These are phyloP conservation scores for Beris chalybata DNA, from an alignment of 2,888 invertebrate species.

Conservation along the genomic window DNA sequence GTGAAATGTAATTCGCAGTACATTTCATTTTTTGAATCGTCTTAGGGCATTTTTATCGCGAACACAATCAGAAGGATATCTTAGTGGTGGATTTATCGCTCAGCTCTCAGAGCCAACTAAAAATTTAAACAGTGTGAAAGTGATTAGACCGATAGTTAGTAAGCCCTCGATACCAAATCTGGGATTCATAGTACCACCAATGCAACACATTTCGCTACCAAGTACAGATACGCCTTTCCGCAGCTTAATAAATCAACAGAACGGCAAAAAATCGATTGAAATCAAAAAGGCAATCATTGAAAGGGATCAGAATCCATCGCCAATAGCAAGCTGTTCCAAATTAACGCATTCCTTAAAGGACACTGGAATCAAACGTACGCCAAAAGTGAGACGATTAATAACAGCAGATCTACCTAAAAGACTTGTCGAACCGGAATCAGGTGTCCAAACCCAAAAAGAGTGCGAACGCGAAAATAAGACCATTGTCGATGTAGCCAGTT, in stretches of 20 bases:
- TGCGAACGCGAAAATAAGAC: constrained; percentile 57
- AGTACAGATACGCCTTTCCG: constrained; percentile 45
- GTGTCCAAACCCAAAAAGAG: constrained; percentile 27
- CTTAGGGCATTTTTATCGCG: constrained; percentile 63
- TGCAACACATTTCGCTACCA: constrained; percentile 43
- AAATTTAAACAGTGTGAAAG: constrained; percentile 44
- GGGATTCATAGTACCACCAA: constrained; percentile 51
- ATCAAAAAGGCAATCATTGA: not conserved
- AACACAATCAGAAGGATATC: constrained; percentile 56
- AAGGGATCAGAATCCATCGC: constrained; percentile 4
- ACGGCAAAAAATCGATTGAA: not conserved
- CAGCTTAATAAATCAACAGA: constrained; percentile 38
- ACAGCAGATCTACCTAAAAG: constrained; percentile 8
- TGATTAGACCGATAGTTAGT: constrained; percentile 63
- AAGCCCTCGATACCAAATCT: constrained; percentile 51
- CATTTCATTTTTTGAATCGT: constrained; percentile 2
- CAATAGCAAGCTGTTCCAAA: constrained; percentile 17
- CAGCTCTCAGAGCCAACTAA: constrained; percentile 23
- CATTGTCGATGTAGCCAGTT: constrained; percentile 84
- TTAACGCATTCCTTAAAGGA: constrained; percentile 22
- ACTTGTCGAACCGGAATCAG: constrained; percentile 8
- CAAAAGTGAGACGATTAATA: constrained; percentile 1
- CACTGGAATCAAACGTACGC: not conserved
- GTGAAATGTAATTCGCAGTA: not conserved
- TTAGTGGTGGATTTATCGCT: constrained; percentile 41